Base-by-base conservation (phyloP, 2,888 invertebrate species). In the Meteorus colon region DNA sequence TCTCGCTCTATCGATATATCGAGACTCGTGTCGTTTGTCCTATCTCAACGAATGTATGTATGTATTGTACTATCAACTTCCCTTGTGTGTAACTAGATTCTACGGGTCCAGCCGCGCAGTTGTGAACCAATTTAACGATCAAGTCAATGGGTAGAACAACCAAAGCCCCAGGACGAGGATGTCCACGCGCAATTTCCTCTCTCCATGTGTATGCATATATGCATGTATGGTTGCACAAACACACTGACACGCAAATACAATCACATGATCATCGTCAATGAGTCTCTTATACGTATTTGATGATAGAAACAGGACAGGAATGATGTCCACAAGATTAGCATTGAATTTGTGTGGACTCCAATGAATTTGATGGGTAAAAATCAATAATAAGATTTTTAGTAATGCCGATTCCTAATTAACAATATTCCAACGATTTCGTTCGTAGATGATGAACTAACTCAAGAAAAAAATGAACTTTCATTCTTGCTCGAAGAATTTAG, bases 41-140 rank as follows among this genome's bases (percentile, higher is more conserved):
- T 41, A 34, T 6, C 10, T 55, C 55, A 55, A 55, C 10, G 19
- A 4, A 24, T 19, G n/a, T 19, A 55, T 19, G n/a, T 55, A 55
- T 19, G 5, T 19, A 55, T 55, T 19, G n/a, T 62, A 31, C 29
- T 62, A 12, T 29, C 62, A n/a, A 31, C 29, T 31, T 62, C 31
- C 29, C 31, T 62, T 4, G 31, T 62, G 62, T 62, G 31, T 62
- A 62, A 62, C 62, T 62, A 16, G 31, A 62, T 31, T n/a, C 27
- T 4, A 19, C 19, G 19, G 8, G n/a, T 55, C 19, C 5, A 3
- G 24, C 19, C 24, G 55, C 8, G 19, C 55, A 6, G 19, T 55
- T 55, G 62, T 31, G 14, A 31, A 62, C 62, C 24, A 34, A 65
- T 41, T 65, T 65, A 65, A 37, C 65, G 19, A 24, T 65, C 65